These are phyloP conservation scores for Ctenoplectra terminalis DNA, from an alignment of 1,140 invertebrate species.

Conservation along the genomic window DNA sequence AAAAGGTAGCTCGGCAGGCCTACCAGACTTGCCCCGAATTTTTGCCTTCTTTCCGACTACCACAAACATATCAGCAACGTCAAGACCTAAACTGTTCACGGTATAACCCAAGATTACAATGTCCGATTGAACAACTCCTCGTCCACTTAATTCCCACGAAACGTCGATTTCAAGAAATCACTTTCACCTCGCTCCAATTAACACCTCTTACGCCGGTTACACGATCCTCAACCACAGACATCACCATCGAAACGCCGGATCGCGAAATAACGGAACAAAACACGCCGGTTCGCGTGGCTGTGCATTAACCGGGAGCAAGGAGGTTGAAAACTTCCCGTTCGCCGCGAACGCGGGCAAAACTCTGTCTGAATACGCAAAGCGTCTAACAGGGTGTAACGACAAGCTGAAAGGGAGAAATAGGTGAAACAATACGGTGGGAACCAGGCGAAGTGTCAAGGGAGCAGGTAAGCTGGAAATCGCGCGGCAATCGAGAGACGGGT, in stretches of 20 bases:
- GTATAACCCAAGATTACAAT: too few relatives aligned
- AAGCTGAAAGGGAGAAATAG: slow-evolving; percentile 23
- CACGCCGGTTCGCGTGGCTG: background rate
- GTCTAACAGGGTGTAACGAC: slow-evolving; percentile 44
- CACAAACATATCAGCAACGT: too few relatives aligned
- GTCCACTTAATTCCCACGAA: too few relatives aligned
- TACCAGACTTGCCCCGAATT: too few relatives aligned
- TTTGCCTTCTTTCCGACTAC: too few relatives aligned
- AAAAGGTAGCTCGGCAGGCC: too few relatives aligned
- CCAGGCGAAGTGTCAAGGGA: background rate
- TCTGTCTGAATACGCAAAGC: background rate
- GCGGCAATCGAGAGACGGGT: slow-evolving; percentile 5
- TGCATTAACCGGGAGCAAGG: background rate
- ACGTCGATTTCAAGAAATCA: background rate
- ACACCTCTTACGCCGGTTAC: background rate
- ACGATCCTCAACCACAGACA: background rate
- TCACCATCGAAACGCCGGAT: background rate
- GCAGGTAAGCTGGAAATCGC: slow-evolving; percentile 42
- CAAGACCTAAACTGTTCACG: too few relatives aligned
- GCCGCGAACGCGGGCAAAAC: background rate
- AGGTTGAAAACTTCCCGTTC: background rate
- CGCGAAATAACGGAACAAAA: slow-evolving; percentile 24
- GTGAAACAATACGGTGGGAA: slow-evolving; percentile 44
- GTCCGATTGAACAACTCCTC: too few relatives aligned
- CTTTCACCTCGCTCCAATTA: background rate